Conservation (phyloP, 2,888 invertebrate species). For the Furcula furcula region DNA sequence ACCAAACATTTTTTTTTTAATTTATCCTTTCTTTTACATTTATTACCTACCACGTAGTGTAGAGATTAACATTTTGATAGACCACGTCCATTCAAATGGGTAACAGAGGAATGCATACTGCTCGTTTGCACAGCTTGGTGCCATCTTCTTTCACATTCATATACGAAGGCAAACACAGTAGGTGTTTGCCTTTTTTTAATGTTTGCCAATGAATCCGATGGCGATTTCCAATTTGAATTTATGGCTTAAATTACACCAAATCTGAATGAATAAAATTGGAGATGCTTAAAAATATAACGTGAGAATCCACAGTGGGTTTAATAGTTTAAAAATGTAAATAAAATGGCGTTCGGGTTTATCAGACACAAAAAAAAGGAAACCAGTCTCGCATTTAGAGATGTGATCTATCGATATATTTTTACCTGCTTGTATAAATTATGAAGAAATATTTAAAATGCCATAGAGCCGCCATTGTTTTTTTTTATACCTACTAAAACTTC, state of each 20-base stretch:
- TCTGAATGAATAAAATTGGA: not conserved
- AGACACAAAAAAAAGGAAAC: slow-evolving; percentile 5
- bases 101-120: too few species aligned
- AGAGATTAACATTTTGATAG: not conserved
- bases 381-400: slow-evolving; percentile 7
- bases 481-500: too few species aligned
- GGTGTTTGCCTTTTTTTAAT: too few species aligned
- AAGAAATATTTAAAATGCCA: slow-evolving; percentile 15
- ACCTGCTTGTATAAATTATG: slow-evolving; percentile 19
- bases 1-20: too few species aligned
- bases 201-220: not conserved
- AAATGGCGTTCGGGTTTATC: slow-evolving; percentile 3
- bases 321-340: slow-evolving; percentile 20
- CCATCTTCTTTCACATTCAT: too few species aligned
- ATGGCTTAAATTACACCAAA: not conserved
- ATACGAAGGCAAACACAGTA: too few species aligned
- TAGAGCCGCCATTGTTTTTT: not conserved
- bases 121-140: too few species aligned
- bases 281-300: not conserved
- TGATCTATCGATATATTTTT: slow-evolving; percentile 9
- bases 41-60: too few species aligned
- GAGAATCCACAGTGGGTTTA: slow-evolving; percentile 3
- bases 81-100: not conserved
- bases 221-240: not conserved
- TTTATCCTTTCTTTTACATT: too few species aligned